Conservation (phyloP, 2,888 invertebrate genomes). For the Epinotia brunnichana region DNA sequence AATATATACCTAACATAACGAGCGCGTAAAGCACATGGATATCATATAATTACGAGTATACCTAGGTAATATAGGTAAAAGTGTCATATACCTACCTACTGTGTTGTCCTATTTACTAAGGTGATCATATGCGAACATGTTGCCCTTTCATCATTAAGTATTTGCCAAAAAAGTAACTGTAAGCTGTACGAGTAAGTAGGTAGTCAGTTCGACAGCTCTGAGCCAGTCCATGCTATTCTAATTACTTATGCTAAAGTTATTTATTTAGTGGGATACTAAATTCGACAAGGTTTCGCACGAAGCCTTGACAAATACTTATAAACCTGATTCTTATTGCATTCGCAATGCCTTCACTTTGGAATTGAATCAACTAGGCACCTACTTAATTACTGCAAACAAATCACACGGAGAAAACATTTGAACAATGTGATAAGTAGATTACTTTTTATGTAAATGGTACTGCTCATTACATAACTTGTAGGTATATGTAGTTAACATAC, state of each 20-base stretch:
- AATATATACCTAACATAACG: no score
- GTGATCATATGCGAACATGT: no score
- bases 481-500: not conserved
- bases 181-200: no score
- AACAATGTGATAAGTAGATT: conserved; percentile 32
- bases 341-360: not conserved
- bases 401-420: conserved; percentile 19
- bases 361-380: not conserved
- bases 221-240: not conserved
- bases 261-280: not conserved
- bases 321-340: not conserved
- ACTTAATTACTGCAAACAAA: conserved; percentile 15
- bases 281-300: not conserved
- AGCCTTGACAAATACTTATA: conserved; percentile 9
- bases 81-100: no score
- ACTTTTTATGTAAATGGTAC: conserved; percentile 7
- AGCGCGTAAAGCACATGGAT: no score
- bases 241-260: not conserved
- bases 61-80: no score
- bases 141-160: no score
- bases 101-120: no score
- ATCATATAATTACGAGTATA: no score
- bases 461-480: conserved; percentile 17
- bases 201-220: no score
- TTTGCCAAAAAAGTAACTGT: no score